These are phyloP conservation scores for Scaptomyza graminum DNA, from an alignment of 1,140 invertebrate species.

Conservation along the genomic window DNA sequence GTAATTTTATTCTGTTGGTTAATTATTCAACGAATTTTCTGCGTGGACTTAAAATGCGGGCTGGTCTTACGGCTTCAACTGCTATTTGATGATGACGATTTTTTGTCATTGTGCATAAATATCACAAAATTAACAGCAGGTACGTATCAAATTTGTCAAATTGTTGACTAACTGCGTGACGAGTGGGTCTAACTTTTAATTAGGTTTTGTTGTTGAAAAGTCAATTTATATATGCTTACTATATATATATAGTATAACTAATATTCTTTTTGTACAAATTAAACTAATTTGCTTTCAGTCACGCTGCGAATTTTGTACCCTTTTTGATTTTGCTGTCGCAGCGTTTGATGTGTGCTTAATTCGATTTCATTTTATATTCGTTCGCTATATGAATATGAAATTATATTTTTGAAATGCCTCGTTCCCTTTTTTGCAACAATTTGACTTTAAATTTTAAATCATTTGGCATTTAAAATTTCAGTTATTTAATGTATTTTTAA, in stretches of 20 bases:
- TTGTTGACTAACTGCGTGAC: conserved; percentile 25
- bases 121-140: background rate
- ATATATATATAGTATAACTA: too few relatives aligned
- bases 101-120: conserved; percentile 13
- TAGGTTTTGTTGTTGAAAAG: too few relatives aligned
- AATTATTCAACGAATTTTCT: conserved; percentile 67
- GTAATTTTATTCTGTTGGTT: conserved; percentile 73
- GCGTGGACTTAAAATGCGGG: conserved; percentile 3
- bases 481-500: background rate
- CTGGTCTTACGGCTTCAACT: background rate
- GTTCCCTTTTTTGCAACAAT: background rate
- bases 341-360: conserved; percentile 42
- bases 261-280: too few relatives aligned
- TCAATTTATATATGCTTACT: too few relatives aligned
- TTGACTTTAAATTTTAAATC: background rate
- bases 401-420: conserved; percentile 17
- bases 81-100: conserved; percentile 45
- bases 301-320: background rate
- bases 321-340: conserved; percentile 38
- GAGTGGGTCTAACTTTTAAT: too few relatives aligned
- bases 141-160: conserved; percentile 29
- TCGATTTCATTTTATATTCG: conserved; percentile 28
- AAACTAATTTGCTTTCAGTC: conserved; percentile 21
- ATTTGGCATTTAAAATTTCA: background rate
- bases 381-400: conserved; percentile 19